Conservation (phyloP, 1,140 invertebrate genomes). For the Mycetomoellerius zeteki region DNA sequence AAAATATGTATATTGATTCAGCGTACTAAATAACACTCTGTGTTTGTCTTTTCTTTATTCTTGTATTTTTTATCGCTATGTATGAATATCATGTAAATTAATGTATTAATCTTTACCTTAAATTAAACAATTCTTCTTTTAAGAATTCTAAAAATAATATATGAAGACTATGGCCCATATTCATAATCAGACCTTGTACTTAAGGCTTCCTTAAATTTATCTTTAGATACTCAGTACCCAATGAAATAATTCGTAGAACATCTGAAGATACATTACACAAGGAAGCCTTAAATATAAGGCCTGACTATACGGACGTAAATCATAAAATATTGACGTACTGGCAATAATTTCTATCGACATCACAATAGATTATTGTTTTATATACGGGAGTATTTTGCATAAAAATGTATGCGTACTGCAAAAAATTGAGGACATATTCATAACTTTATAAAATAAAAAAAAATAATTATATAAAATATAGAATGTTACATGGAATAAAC, state of each 20-base stretch:
- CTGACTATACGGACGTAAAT: no score
- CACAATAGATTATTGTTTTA: not conserved
- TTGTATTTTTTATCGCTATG: not conserved
- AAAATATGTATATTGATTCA: constrained; percentile 17
- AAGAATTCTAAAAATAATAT: not conserved
- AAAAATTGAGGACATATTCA: not conserved
- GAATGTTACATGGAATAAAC: not conserved
- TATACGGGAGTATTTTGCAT: not conserved
- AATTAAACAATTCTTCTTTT: not conserved
- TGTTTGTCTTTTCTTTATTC: not conserved
- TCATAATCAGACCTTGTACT: no score
- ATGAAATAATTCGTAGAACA: no score
- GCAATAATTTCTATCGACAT: not conserved
- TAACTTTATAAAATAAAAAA: not conserved
- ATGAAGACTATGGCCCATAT: no score
- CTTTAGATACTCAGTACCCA: no score
- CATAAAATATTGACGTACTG: no score
- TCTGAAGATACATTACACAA: no score
- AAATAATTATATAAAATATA: not conserved
- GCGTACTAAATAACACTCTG: not conserved
- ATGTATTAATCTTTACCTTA: not conserved
- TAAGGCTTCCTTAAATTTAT: no score
- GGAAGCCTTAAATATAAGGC: no score
- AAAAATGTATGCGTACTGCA: not conserved
- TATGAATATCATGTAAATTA: not conserved